phyloP scores from a whole-genome alignment of 1,140 invertebrate genomes.

The Drosophila arizonae region DNA sequence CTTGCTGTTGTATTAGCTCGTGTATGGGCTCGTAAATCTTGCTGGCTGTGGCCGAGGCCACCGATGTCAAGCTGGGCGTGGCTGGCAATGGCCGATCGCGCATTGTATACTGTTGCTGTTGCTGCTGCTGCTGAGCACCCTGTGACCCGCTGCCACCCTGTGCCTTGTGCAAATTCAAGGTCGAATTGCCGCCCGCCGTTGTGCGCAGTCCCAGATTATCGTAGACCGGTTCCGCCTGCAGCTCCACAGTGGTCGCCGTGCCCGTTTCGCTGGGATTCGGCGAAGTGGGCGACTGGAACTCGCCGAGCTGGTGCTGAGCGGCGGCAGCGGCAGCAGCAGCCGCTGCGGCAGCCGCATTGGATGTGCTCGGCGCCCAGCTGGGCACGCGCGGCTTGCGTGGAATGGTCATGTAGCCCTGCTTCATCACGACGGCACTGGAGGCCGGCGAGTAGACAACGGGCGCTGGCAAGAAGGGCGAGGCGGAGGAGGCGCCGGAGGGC shows the following conservation, averaged over 20 bases:
- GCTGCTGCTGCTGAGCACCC: conserved; percentile 80
- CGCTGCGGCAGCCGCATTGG: conserved; percentile 81
- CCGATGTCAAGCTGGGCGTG: conserved; percentile 84
- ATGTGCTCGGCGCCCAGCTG: conserved; percentile 89
- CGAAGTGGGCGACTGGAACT: conserved; percentile 83
- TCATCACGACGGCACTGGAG: conserved; percentile 84
- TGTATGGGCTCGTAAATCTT: conserved; percentile 81
- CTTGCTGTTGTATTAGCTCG: conserved; percentile 70
- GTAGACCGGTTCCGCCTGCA: conserved; percentile 88
- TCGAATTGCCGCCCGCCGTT: conserved; percentile 93
- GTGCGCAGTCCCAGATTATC: conserved; percentile 92
- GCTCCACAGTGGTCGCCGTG: conserved; percentile 84
- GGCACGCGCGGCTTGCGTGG: conserved; percentile 91
- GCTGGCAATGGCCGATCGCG: conserved; percentile 85
- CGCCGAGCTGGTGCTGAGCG: conserved; percentile 57
- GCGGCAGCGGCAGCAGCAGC: conserved; percentile 81
- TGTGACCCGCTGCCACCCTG: conserved; percentile 51
- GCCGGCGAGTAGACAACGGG: conserved; percentile 84
- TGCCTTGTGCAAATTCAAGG: conserved; percentile 88
- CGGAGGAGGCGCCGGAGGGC: conserved; percentile 82
- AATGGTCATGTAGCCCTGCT: conserved; percentile 92
- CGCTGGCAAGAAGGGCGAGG: conserved; percentile 86
- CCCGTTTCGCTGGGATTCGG: conserved; percentile 83
- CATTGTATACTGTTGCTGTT: conserved; percentile 84
- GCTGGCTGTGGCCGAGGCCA: conserved; percentile 83